Evolutionary conservation across 2,888 invertebrate species (phyloP), one percentile per base, ranked within the genome.

Genomic region (Imbricaverruca yamaguchii): DNA sequence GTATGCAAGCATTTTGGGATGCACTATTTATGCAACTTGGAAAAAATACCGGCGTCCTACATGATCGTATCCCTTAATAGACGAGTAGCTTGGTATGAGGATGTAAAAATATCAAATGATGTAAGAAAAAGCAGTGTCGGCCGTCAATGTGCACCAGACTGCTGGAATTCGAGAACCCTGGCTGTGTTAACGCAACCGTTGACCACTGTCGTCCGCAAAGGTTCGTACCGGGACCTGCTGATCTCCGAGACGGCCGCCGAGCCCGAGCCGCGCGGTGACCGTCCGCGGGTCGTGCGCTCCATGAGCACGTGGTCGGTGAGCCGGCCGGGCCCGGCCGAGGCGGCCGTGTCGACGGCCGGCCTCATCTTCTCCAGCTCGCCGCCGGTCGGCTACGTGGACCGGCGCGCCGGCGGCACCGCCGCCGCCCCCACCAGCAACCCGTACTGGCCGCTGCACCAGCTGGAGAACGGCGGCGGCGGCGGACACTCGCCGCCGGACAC

Each of bases 391-490:
- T 74, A 55, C 21, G 21, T 74, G 53, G 53, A 53, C 74, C 74
- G 74, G 74, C 53, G 74, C 1, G 23, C n/a, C 74, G 55, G 55
- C 74, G 53, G 21, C 55, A 23, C 21, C 21, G 55, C 3, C 18
- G 74, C 53, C 53, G 21, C 74, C 74, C 9, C 74, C 74, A 21
- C 53, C 74, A 55, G 53, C 53, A 74, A 74, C 74, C 74, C 74
- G 21, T 74, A 74, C 74, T 53, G 55, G 21, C 39, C 74, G 21
- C 74, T 74, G 53, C 13, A 55, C 21, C 53, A 21, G 55, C 74
- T 74, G 53, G 53, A 74, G 55, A 74, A 74, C 74, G 74, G 74
- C 15, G 74, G 23, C 39, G 11, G 39, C 69, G 39, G 39, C 39
- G 67, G 61, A 15, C 23, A 65, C 65, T 1, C 74, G 21, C 55